Base-by-base conservation (phyloP, 2,113 vertebrate species). In the Colistium nudipinnis region DNA sequence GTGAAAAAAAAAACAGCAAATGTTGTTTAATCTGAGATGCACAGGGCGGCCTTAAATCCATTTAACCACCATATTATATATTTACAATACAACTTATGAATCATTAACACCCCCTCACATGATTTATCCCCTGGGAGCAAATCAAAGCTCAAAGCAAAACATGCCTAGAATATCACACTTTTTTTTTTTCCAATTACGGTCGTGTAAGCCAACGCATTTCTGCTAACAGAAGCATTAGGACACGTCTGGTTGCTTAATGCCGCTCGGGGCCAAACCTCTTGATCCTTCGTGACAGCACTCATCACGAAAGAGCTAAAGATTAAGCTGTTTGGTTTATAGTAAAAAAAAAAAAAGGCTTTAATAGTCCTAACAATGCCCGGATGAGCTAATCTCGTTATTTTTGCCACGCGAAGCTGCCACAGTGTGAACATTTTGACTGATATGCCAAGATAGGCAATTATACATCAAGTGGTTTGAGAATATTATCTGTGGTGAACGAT, bases 21-120 rank as follows among this genome's bases (percentile, higher is more conserved):
- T 54, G 47, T 54, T 76, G 72, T 85, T 74, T 78, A 78, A 88
- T 82, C 68, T 79, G 48, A 38, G 67, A 65, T 61, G 35, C 54
- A 57, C 69, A 38, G 57, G 47, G 48, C 6, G 0, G 56, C 54
- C 55, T 70, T 75, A 75, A 83, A 84, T 83, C 80, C 68, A 33
- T 85, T 87, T 75, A 76, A 73, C 62, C 56, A 43, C 66, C 31
- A 44, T 30, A 74, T 89, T 81, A 69, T 83, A 59, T 82, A 86
- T 87, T 80, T 88, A 85, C 89, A 88, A 85, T 62, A 48, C 45
- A 70, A 70, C 44, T 78, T 82, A 81, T 84, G 67, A 89, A 87
- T 90, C 85, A 84, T 87, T 82, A 77, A 86, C 77, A 19, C 71
- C 74, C 47, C 20, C 66, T 56, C 38, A 35, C 76, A 27, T 35